phyloP scores from a whole-genome alignment of 2,797 vertebrate species.

The Eospalax fontanierii region DNA sequence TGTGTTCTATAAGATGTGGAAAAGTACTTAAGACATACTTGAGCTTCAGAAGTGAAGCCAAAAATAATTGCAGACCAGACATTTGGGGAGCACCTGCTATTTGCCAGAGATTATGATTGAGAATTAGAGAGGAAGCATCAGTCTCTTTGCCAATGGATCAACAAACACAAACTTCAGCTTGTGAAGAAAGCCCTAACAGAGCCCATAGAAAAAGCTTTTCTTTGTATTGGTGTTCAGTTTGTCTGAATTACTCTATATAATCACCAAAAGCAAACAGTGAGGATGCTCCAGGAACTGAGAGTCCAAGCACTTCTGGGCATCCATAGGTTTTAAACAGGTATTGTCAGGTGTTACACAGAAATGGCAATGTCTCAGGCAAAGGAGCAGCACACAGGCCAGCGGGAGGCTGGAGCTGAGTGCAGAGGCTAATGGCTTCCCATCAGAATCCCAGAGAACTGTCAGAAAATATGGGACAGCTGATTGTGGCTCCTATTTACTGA shows the following conservation, averaged over 20 bases:
- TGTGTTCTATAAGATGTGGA: conserved; percentile 29
- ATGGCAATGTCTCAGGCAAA: not conserved
- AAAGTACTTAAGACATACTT: conserved; percentile 44
- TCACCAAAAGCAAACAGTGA: not conserved
- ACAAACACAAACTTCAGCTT: not conserved
- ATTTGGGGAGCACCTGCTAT: conserved; percentile 37
- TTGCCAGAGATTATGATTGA: not conserved
- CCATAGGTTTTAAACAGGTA: not conserved
- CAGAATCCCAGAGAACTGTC: not conserved
- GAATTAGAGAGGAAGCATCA: not conserved
- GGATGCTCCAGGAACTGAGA: not conserved
- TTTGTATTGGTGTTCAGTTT: not conserved
- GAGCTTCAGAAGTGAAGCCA: conserved; percentile 38
- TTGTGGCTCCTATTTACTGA: not conserved
- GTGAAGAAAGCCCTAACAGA: not conserved
- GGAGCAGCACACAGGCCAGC: not conserved
- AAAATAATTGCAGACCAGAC: conserved; percentile 26
- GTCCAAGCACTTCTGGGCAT: not conserved
- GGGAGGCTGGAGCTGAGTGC: not conserved
- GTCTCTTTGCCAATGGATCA: not conserved
- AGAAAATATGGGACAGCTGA: not conserved
- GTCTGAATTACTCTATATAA: not conserved
- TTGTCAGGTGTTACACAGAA: not conserved
- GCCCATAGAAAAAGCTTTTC: not conserved
- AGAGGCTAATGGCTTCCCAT: not conserved